Conservation (phyloP, 2,113 vertebrate genomes). For the Antechinus stuartii region DNA sequence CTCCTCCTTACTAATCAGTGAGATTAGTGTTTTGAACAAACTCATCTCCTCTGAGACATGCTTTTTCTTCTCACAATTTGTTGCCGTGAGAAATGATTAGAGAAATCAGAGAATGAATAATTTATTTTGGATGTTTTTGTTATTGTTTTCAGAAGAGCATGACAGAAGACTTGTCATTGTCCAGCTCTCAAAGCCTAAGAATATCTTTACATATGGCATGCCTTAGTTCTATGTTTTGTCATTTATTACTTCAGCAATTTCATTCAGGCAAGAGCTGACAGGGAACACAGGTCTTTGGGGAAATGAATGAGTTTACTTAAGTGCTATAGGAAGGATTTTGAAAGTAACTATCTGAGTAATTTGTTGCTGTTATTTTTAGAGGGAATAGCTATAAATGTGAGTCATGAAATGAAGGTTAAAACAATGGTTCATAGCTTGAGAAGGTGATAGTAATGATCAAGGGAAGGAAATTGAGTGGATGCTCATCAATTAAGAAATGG, state of each 20-base stretch:
- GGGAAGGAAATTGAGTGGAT: background rate
- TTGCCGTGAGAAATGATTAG: background rate
- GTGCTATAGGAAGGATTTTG: background rate
- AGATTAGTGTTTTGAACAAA: background rate
- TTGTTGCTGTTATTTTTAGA: background rate
- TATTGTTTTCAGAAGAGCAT: background rate
- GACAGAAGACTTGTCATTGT: background rate
- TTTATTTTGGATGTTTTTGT: background rate
- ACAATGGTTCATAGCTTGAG: background rate
- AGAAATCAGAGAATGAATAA: background rate
- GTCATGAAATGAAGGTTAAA: background rate
- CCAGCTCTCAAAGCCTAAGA: background rate
- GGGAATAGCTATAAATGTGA: background rate
- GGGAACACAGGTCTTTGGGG: background rate
- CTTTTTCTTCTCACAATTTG: background rate
- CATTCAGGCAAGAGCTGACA: background rate
- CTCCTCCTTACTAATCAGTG: background rate
- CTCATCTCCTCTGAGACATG: background rate
- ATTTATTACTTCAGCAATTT: background rate
- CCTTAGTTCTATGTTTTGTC: background rate
- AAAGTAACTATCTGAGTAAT: background rate
- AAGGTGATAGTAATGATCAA: background rate
- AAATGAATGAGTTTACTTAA: background rate
- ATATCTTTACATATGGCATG: background rate
- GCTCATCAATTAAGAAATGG: too few species aligned